These are phyloP conservation scores for Porphyrio hochstetteri DNA, from an alignment of 2,113 vertebrate species.

Conservation along the genomic window DNA sequence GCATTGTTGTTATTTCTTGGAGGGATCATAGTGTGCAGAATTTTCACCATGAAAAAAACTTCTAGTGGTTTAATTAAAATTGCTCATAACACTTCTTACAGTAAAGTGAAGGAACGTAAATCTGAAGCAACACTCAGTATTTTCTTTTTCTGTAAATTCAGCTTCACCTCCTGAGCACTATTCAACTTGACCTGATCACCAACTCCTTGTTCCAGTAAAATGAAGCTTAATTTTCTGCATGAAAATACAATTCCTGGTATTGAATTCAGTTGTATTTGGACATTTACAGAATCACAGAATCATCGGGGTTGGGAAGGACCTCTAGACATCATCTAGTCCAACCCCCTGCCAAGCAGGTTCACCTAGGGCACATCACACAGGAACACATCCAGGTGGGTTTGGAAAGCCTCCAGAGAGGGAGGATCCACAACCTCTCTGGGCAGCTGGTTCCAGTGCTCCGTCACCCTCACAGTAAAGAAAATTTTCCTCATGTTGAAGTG, in stretches of 20 bases:
- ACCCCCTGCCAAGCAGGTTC: too few relatives aligned
- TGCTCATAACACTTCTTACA: not conserved
- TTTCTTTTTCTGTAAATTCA: not conserved
- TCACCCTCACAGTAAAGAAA: too few relatives aligned
- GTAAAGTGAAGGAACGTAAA: not conserved
- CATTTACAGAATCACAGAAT: too few relatives aligned
- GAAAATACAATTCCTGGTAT: not conserved
- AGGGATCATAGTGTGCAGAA: not conserved
- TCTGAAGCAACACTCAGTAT: not conserved
- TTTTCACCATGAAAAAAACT: not conserved
- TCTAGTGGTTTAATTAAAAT: not conserved
- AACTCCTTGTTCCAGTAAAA: not conserved
- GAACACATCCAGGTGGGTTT: too few relatives aligned
- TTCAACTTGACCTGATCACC: not conserved
- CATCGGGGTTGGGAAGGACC: too few relatives aligned
- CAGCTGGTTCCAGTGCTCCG: too few relatives aligned
- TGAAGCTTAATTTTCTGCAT: not conserved
- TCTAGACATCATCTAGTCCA: too few relatives aligned
- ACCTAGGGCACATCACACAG: too few relatives aligned
- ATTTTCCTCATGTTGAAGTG: too few relatives aligned
- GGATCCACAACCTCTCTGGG: too few relatives aligned
- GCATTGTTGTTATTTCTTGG: not conserved
- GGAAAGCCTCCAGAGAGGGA: too few relatives aligned
- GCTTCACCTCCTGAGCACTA: not conserved
- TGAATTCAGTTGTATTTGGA: not conserved